Percentiles rank a stretch among this genome's conserved stretches.
phyloP scores from a whole-genome alignment of 2,113 vertebrate genomes.

The Urocolius indicus region DNA sequence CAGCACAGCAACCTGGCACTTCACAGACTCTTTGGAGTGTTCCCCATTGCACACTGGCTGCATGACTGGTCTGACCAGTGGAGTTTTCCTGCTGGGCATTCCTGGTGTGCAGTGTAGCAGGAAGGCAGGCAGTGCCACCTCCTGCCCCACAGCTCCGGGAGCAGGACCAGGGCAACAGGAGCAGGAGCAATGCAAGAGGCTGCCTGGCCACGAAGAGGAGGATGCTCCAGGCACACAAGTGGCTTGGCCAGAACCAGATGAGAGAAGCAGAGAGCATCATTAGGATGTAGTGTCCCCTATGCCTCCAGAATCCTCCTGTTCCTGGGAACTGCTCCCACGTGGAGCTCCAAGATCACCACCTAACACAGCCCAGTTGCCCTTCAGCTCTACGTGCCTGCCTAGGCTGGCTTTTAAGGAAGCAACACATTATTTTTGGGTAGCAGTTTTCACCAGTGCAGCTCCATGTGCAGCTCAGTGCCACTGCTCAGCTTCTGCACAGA shows the following conservation, averaged over 20 bases:
- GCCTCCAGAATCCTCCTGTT: neutral
- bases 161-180: neutral
- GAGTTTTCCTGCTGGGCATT: neutral
- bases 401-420: neutral
- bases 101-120: neutral
- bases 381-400: neutral
- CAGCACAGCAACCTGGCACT: conserved; percentile 12
- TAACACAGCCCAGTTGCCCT: neutral
- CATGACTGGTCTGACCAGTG: conserved; percentile 12
- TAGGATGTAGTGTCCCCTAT: neutral
- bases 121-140: neutral
- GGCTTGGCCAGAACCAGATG: neutral
- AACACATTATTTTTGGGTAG: neutral
- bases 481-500: neutral
- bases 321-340: neutral
- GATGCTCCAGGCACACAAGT: neutral
- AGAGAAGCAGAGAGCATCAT: neutral
- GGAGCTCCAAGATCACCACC: neutral
- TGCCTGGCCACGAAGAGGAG: neutral
- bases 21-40: neutral
- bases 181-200: rapidly evolving
- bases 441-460: neutral
- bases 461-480: neutral
- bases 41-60: neutral
- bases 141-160: neutral